Conservation (phyloP, 2,888 invertebrate species). For the Parnassius glacialis region DNA sequence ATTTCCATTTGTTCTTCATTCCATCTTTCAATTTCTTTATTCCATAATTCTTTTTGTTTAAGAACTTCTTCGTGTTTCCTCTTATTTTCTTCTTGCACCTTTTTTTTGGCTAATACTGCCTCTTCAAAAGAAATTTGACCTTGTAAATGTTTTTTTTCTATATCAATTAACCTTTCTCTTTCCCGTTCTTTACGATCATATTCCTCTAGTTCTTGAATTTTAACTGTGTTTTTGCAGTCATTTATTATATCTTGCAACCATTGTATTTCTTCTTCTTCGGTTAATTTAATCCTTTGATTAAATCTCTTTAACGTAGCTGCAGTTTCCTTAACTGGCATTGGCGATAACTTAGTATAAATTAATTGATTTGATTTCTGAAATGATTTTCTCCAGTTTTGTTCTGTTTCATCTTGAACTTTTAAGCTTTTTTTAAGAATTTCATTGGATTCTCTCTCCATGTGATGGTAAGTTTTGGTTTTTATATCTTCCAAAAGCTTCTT, state of each 20-base stretch:
- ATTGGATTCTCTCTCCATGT: slow-evolving; percentile 53
- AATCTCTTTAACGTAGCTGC: slow-evolving; percentile 75
- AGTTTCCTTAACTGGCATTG: slow-evolving; percentile 64
- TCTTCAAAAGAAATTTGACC: slow-evolving; percentile 82
- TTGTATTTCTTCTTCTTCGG: slow-evolving; percentile 71
- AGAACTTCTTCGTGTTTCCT: slow-evolving; percentile 73
- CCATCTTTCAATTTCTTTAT: slow-evolving; percentile 77
- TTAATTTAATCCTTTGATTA: slow-evolving; percentile 69
- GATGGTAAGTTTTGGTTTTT: slow-evolving; percentile 51
- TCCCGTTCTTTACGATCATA: slow-evolving; percentile 68
- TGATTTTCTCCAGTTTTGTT: slow-evolving; percentile 40
- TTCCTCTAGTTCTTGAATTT: slow-evolving; percentile 66
- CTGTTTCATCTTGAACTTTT: slow-evolving; percentile 48
- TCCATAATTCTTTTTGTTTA: slow-evolving; percentile 70
- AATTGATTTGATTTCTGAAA: slow-evolving; percentile 37
- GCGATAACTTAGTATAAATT: neutral
- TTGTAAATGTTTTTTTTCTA: slow-evolving; percentile 81
- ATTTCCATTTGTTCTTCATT: slow-evolving; percentile 68
- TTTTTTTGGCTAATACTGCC: slow-evolving; percentile 79
- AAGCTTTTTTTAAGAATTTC: slow-evolving; percentile 46
- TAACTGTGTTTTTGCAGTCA: slow-evolving; percentile 64
- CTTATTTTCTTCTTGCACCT: slow-evolving; percentile 68
- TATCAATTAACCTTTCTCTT: slow-evolving; percentile 71
- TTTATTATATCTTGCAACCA: slow-evolving; percentile 73
- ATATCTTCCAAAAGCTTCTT: slow-evolving; percentile 51